These are phyloP conservation scores for Plecotus auritus DNA, from an alignment of 2,113 vertebrate species.

Conservation along the genomic window DNA sequence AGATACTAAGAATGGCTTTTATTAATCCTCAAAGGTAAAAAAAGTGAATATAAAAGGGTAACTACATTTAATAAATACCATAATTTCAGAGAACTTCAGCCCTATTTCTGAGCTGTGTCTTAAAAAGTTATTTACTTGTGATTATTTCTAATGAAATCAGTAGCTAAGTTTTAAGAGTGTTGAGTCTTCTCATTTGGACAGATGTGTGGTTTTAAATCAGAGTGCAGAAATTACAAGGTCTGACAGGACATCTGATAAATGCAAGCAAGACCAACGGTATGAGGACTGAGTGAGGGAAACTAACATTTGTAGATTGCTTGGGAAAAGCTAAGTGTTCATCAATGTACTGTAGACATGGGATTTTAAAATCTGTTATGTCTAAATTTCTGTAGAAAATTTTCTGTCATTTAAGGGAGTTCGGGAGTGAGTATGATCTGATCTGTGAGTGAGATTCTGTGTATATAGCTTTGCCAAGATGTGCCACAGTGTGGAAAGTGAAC, in stretches of 20 bases:
- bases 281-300: slow-evolving; percentile 1
- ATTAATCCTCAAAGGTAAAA: neutral
- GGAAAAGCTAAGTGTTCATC: neutral
- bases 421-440: neutral
- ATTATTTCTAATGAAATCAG: neutral
- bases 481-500: neutral
- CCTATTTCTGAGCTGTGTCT: neutral
- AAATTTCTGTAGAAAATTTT: neutral
- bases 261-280: slow-evolving; percentile 12
- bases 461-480: neutral
- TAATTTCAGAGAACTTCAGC: slow-evolving; percentile 13
- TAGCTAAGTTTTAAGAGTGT: slow-evolving; percentile 27
- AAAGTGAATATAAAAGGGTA: neutral
- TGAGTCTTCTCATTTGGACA: neutral
- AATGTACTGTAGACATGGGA: neutral
- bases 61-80: neutral
- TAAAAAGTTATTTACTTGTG: neutral
- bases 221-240: neutral
- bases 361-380: slow-evolving; percentile 37
- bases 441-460: neutral
- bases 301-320: neutral
- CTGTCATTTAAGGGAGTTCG: neutral
- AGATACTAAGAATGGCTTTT: neutral
- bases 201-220: slow-evolving; percentile 34
- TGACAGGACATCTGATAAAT: slow-evolving; percentile 21